Base-by-base conservation (phyloP, 2,113 vertebrate species). In the Ptychochromis oligacanthus region DNA sequence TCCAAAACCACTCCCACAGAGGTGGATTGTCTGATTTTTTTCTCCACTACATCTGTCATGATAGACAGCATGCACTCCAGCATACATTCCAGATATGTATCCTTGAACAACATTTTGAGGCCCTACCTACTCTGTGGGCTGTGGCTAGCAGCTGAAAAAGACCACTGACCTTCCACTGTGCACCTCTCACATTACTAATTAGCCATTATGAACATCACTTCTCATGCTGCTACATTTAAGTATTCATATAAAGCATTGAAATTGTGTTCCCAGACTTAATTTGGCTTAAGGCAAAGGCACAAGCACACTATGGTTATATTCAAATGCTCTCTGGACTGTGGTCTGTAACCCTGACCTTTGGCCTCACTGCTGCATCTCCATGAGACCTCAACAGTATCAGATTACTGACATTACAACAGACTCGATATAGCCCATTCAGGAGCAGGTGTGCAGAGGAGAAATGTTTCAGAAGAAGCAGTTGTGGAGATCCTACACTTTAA, bases 1-100 rank as follows among this genome's bases (percentile, higher is more conserved):
- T 49, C 5, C 12, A 38, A 22, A 7, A 65, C 72, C 80, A 77
- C 76, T 80, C 80, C 78, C 38, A 82, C 24, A 11, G 56, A 40
- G 31, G 52, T 8, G 2, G 20, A 18, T 13, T 28, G 14, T 15
- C 5, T 55, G 20, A 43, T 70, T 49, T 70, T 28, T 58, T 24
- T 31, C 24, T 24, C 58, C 9, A 49, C 20, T 34, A 36, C 31
- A 24, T 67, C 20, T 20, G 22, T 52, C 28, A 52, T 17, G 52
- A 52, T 34, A 52, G 46, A 43, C 13, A 40, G 11, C 38, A 60
- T 34, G 14, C 22, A 31, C 58, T 55, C 24, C 13, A 40, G 11
- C 38, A 60, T 34, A 10, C 22, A 31, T 46, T 55, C 24, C 60
- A 43, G 31, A 17, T 36, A 26, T 14, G n/a, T 26, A 15, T 81